Evolutionary conservation across 2,113 vertebrate genomes (phyloP).

Genomic region (Plecotus auritus): DNA sequence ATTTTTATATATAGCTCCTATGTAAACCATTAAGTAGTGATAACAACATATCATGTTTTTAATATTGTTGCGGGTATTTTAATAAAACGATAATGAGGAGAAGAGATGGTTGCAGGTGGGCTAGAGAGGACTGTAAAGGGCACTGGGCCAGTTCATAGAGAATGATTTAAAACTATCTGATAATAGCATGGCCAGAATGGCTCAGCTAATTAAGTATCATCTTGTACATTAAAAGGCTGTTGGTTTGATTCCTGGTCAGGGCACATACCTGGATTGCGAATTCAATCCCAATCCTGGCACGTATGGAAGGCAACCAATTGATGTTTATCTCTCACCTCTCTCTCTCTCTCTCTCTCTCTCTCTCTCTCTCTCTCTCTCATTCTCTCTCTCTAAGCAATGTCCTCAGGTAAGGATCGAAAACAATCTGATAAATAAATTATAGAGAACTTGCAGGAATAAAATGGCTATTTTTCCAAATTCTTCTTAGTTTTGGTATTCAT

Average conservation of each 20-base stretch:
- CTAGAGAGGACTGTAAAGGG: background rate
- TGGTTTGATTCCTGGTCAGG: background rate
- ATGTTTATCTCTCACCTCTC: background rate
- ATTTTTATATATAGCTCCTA: background rate
- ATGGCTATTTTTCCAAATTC: background rate
- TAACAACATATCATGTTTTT: background rate
- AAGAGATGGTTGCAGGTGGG: background rate
- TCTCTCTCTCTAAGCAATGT: background rate
- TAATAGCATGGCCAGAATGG: background rate
- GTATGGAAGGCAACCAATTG: background rate
- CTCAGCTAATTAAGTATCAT: background rate
- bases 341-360: background rate
- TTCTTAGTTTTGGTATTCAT: constrained; percentile 12
- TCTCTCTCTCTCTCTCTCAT: background rate
- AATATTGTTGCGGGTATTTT: background rate
- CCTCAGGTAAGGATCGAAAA: background rate
- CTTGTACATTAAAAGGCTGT: background rate
- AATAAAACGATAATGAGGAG: background rate
- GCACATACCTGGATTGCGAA: background rate
- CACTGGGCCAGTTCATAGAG: background rate
- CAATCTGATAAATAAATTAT: background rate
- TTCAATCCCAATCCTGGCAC: background rate
- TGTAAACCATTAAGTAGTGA: background rate
- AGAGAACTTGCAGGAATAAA: background rate
- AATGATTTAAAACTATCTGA: background rate